A percentile compares a stretch with the other conserved stretches of the same genome.
Conservation (phyloP, 2,797 vertebrate genomes). For the Eospalax fontanierii region DNA sequence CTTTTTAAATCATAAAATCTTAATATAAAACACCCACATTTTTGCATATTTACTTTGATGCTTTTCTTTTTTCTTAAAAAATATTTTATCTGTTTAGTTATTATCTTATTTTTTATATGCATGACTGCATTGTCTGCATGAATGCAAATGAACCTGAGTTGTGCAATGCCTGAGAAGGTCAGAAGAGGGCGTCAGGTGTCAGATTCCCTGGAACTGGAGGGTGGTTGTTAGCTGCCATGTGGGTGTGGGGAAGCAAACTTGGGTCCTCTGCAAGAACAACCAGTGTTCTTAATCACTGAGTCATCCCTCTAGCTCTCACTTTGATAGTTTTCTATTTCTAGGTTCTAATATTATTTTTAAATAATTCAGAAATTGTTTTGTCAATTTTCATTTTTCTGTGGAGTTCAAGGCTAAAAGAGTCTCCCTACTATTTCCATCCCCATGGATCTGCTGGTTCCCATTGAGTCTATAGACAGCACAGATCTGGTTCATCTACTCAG, state of each 20-base stretch:
- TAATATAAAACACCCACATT: slow-evolving; percentile 14
- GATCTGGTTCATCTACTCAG: not conserved
- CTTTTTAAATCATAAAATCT: slow-evolving; percentile 8
- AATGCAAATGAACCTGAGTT: no score
- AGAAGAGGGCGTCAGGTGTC: no score
- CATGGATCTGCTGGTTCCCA: not conserved
- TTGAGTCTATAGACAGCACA: slow-evolving; percentile 9
- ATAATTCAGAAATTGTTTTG: slow-evolving; percentile 4
- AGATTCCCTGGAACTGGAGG: no score
- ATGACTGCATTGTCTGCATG: no score
- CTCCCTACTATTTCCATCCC: not conserved
- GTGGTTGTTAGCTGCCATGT: no score
- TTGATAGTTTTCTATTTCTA: slow-evolving; percentile 27
- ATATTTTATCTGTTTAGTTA: no score
- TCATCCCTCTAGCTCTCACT: no score
- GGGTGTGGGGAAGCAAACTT: no score
- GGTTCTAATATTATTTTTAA: slow-evolving; percentile 27
- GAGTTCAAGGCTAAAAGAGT: not conserved
- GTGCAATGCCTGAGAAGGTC: no score
- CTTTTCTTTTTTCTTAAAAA: slow-evolving; percentile 24
- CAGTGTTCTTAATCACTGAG: no score
- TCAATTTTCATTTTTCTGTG: slow-evolving; percentile 35
- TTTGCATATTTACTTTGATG: slow-evolving; percentile 37
- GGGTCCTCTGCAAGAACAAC: no score
- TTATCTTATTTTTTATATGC: no score